Evolutionary conservation across 2,797 vertebrate species (phyloP).

Genomic region (Luscinia luscinia): DNA sequence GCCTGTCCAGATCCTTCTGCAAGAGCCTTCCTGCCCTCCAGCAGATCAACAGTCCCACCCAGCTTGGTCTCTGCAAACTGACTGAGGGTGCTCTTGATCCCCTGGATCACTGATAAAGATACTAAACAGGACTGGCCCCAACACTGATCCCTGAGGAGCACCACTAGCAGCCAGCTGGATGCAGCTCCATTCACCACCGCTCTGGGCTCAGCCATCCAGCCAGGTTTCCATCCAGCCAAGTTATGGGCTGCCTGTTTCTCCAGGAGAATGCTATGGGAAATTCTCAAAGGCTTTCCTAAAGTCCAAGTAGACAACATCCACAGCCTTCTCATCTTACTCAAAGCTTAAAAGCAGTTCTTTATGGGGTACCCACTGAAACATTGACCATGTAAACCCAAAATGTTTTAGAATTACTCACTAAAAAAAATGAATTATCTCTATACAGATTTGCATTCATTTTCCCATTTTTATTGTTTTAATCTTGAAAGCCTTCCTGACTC

Average conservation of each 20-base stretch:
- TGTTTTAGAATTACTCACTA: neutral
- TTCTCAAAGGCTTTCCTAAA: neutral
- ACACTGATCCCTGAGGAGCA: neutral
- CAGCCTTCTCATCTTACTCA: neutral
- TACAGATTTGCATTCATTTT: neutral
- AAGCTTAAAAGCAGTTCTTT: neutral
- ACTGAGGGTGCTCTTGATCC: neutral
- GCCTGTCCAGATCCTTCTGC: neutral
- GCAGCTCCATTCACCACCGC: neutral
- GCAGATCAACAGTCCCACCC: fast-evolving
- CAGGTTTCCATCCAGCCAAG: neutral
- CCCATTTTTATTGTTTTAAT: neutral
- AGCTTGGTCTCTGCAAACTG: neutral
- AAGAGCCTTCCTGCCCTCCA: neutral
- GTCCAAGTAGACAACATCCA: neutral
- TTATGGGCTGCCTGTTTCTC: neutral
- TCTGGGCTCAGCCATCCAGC: neutral
- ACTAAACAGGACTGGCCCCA: neutral
- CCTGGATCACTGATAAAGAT: neutral
- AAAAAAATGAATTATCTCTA: neutral
- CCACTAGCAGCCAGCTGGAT: neutral
- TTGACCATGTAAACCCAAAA: neutral
- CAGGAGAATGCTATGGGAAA: neutral
- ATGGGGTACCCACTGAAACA: neutral
- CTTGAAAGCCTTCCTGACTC: neutral